Percentiles rank a stretch among this genome's conserved stretches.
Conservation (phyloP, 2,888 invertebrate genomes). For the Pomacea canaliculata region DNA sequence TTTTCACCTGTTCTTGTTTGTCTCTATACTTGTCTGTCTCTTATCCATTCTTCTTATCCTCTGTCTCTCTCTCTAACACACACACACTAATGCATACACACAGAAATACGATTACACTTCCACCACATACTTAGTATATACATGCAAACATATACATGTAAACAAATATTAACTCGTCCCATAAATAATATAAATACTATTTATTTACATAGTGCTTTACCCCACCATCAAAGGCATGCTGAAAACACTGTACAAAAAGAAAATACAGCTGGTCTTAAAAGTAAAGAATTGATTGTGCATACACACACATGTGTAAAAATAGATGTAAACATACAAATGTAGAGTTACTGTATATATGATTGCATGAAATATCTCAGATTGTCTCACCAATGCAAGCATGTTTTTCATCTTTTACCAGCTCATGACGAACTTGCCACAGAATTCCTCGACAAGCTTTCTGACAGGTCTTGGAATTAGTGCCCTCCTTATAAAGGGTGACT, state of each 20-base stretch:
- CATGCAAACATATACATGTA: not conserved
- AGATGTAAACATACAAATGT: too few species aligned
- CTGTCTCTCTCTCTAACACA: too few species aligned
- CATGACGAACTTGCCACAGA: conserved; percentile 46
- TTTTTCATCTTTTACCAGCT: conserved; percentile 30
- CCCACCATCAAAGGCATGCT: too few species aligned
- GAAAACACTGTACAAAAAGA: too few species aligned
- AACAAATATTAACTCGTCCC: not conserved
- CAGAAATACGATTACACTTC: too few species aligned
- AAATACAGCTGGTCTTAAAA: not conserved
- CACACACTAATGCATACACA: too few species aligned
- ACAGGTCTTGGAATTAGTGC: conserved; percentile 19
- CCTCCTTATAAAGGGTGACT: conserved; percentile 23
- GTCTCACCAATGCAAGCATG: conserved; percentile 38
- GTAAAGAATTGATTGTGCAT: not conserved
- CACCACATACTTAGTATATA: not conserved
- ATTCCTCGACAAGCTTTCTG: conserved; percentile 41
- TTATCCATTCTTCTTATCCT: too few species aligned
- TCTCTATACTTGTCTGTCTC: too few species aligned
- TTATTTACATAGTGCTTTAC: too few species aligned
- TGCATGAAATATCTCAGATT: not conserved
- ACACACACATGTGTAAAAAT: too few species aligned
- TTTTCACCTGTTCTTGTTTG: too few species aligned
- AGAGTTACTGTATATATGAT: too few species aligned
- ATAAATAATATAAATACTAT: not conserved